These are phyloP conservation scores for Artemia franciscana DNA, from an alignment of 1,140 invertebrate species.

Conservation along the genomic window DNA sequence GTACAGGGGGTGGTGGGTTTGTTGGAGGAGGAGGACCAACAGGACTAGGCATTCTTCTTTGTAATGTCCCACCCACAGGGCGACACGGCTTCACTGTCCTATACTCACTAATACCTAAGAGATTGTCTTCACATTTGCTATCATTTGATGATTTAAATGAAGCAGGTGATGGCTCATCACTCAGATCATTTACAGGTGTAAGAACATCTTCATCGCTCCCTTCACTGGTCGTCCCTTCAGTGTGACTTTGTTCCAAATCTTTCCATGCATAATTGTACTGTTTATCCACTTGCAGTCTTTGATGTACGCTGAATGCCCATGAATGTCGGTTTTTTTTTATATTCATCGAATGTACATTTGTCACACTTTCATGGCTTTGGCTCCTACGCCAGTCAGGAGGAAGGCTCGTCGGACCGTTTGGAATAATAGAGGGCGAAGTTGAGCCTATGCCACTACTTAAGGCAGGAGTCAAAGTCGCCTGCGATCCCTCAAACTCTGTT, in stretches of 20 bases:
- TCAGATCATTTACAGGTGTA: neutral
- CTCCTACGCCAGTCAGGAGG: constrained; percentile 14
- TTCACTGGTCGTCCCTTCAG: neutral
- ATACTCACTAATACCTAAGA: constrained; percentile 13
- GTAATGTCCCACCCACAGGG: constrained; percentile 10
- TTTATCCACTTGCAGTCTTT: neutral
- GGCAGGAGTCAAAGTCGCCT: constrained; percentile 2
- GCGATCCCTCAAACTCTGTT: neutral
- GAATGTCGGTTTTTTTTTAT: constrained; percentile 17
- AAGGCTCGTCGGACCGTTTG: neutral
- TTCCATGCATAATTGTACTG: constrained; percentile 21
- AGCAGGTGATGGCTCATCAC: neutral
- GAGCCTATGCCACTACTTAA: neutral
- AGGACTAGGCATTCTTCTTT: neutral
- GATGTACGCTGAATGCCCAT: constrained; percentile 13
- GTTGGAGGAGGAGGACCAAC: constrained; percentile 12
- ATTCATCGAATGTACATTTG: constrained; percentile 12
- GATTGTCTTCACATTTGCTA: constrained; percentile 2
- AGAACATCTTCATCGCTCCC: neutral
- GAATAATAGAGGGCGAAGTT: neutral
- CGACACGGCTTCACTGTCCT: constrained; percentile 14
- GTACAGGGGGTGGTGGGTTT: constrained; percentile 7
- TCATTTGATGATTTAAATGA: neutral
- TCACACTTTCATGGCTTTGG: constrained; percentile 22
- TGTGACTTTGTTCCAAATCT: constrained; percentile 11